phyloP scores from a whole-genome alignment of 2,888 invertebrate genomes.

The Cyclophora albipunctata region DNA sequence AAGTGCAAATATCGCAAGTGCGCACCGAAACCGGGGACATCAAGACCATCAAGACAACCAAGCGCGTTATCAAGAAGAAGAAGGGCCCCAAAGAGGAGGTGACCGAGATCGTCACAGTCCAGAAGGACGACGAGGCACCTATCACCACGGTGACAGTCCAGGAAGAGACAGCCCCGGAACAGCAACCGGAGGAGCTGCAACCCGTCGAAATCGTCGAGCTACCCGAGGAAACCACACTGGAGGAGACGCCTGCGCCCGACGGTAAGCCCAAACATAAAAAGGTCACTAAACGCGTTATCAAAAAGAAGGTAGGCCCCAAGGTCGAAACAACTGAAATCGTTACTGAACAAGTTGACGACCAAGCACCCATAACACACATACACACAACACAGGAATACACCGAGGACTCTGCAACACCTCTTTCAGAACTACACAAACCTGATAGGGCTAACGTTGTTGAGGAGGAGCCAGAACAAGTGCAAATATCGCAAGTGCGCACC shows the following conservation, averaged over 20 bases:
- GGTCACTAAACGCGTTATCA: constrained; percentile 40
- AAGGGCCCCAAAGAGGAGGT: constrained; percentile 7
- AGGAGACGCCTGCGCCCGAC: constrained; percentile 27
- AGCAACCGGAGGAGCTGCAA: not conserved
- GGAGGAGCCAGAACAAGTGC: constrained; percentile 7
- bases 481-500: constrained; percentile 17
- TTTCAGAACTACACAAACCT: constrained; percentile 3
- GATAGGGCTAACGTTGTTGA: constrained; percentile 2
- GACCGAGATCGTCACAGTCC: constrained; percentile 18
- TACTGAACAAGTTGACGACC: constrained; percentile 3
- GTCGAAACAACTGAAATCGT: constrained; percentile 20
- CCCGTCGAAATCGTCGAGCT: constrained; percentile 7
- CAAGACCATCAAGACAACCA: constrained; percentile 18
- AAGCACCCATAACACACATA: constrained; percentile 41
- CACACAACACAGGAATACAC: constrained; percentile 32
- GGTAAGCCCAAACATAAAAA: constrained; percentile 30
- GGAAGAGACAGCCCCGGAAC: not conserved
- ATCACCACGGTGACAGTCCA: constrained; percentile 16
- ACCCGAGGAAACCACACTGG: constrained; percentile 33
- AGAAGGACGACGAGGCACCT: constrained; percentile 30
- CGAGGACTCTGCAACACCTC: constrained; percentile 2
- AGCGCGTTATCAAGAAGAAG: constrained; percentile 17
- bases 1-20: constrained; percentile 5
- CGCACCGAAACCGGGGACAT: constrained; percentile 25
- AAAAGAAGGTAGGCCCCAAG: constrained; percentile 43